Percentiles rank a stretch among this genome's conserved stretches.
Evolutionary conservation across 2,888 invertebrate species (phyloP).

Genomic region (Limnephilus rhombicus): DNA sequence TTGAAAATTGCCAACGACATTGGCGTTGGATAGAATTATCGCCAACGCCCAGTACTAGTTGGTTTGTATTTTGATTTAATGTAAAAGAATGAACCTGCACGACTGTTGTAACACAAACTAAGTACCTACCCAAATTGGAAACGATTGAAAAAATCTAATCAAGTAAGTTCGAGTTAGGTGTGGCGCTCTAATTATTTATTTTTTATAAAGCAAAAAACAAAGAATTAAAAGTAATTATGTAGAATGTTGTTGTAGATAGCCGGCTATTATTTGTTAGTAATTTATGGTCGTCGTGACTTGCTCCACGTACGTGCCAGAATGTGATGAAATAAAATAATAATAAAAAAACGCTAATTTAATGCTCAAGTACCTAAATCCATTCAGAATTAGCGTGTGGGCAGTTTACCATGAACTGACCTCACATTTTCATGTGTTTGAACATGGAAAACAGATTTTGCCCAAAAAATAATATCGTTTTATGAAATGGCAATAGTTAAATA

Average conservation of each 20-base stretch:
- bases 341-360: not conserved
- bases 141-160: too few relatives aligned
- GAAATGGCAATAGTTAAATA: not conserved
- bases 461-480: not conserved
- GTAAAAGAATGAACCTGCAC: not conserved
- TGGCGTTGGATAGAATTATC: too few relatives aligned
- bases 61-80: not conserved
- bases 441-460: not conserved
- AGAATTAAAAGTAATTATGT: not conserved
- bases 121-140: not conserved
- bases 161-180: not conserved
- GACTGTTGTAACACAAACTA: not conserved
- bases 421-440: not conserved
- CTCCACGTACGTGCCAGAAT: not conserved
- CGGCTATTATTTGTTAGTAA: not conserved
- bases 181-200: not conserved
- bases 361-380: not conserved
- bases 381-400: not conserved
- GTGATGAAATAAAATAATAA: not conserved
- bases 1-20: too few relatives aligned
- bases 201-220: not conserved
- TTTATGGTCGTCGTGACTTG: not conserved
- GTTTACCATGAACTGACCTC: constrained; percentile 1
- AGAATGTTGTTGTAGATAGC: not conserved
- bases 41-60: too few relatives aligned